phyloP scores from a whole-genome alignment of 64 coral and sea anemone species.

The Hydrozoanthus tunicans region DNA sequence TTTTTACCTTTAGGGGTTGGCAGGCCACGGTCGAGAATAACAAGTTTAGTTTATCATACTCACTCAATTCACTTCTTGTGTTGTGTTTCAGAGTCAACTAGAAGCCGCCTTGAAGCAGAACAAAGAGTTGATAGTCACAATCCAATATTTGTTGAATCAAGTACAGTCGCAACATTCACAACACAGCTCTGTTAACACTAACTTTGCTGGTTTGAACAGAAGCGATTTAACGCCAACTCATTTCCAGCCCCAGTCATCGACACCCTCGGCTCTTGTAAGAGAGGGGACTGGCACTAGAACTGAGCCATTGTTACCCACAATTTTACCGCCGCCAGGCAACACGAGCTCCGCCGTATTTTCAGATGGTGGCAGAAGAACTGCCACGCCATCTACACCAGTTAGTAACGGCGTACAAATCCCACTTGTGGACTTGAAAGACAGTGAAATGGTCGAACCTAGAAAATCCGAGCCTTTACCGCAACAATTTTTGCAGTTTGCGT shows the following conservation, averaged over 20 bases:
- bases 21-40: too few species aligned
- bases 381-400: neutral
- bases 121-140: conserved; percentile 41
- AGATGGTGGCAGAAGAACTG: neutral
- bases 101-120: conserved; percentile 53
- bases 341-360: neutral
- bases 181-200: neutral
- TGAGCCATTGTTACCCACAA: conserved; percentile 15
- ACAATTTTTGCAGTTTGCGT: conserved; percentile 49
- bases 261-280: neutral
- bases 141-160: conserved; percentile 45
- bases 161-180: conserved; percentile 14
- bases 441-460: conserved; percentile 57
- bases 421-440: conserved; percentile 34
- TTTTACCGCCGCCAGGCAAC: conserved; percentile 24
- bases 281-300: conserved; percentile 8
- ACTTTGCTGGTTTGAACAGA: conserved; percentile 24
- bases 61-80: too few species aligned
- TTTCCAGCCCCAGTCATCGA: conserved; percentile 20
- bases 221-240: neutral
- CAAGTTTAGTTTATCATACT: too few species aligned
- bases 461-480: conserved; percentile 29
- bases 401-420: conserved; percentile 15
- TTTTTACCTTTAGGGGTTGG: too few species aligned
- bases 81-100: conserved; percentile 51